A percentile compares a stretch with the other conserved stretches of the same genome.
phyloP scores from a whole-genome alignment of 2,797 vertebrate genomes.

The Gallinago solitaria region DNA sequence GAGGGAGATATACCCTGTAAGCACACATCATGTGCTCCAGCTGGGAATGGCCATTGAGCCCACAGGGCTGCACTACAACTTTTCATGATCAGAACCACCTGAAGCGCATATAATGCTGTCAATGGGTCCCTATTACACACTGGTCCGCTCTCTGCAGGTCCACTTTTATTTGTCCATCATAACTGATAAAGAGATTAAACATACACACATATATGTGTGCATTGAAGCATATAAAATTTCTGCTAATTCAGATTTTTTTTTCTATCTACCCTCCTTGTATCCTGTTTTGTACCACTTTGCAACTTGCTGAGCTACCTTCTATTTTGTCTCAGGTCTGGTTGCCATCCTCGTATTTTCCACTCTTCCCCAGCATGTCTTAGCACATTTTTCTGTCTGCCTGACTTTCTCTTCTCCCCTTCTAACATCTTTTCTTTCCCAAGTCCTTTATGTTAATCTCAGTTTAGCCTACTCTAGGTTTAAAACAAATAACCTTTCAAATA shows the following conservation, averaged over 20 bases:
- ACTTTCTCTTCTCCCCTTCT: neutral
- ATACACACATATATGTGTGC: neutral
- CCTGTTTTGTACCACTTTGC: neutral
- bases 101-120: neutral
- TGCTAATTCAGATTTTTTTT: neutral
- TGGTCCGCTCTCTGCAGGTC: neutral
- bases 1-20: neutral
- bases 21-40: fast-evolving
- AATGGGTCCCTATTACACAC: neutral
- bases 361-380: neutral
- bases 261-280: neutral
- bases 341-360: neutral
- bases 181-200: neutral
- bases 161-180: neutral
- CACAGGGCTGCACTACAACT: neutral
- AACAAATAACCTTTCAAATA: neutral
- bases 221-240: neutral
- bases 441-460: too few relatives aligned
- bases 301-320: neutral
- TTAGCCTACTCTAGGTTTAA: too few relatives aligned
- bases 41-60: neutral
- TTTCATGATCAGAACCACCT: neutral
- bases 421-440: neutral
- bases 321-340: neutral
- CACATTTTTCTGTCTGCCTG: neutral